phyloP scores from a whole-genome alignment of 2,797 vertebrate species.

The Melanotaenia boesemani region DNA sequence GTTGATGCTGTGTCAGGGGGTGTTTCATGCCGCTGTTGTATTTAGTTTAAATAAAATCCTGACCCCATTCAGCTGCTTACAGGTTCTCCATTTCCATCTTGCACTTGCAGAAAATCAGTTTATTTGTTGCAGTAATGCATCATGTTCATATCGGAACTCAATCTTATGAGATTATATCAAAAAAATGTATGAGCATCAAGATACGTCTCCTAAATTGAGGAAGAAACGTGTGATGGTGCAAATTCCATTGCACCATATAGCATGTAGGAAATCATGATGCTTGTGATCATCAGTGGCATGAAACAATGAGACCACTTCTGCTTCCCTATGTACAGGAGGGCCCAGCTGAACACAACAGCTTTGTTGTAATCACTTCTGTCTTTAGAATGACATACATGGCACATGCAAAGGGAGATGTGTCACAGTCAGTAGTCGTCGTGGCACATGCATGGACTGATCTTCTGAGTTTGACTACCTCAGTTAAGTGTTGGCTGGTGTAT shows the following conservation, averaged over 20 bases:
- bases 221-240: slow-evolving; percentile 57
- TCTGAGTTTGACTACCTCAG: slow-evolving; percentile 20
- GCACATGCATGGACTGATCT: slow-evolving; percentile 13
- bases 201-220: slow-evolving; percentile 38
- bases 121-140: not conserved
- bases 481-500: not conserved
- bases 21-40: slow-evolving; percentile 1
- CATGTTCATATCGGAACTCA: not conserved
- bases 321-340: slow-evolving; percentile 67
- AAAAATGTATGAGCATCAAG: slow-evolving; percentile 6
- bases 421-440: not conserved
- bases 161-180: not conserved
- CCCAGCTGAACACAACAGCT: slow-evolving; percentile 53
- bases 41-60: slow-evolving; percentile 4
- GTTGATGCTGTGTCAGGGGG: not conserved
- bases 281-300: slow-evolving; percentile 57
- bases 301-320: slow-evolving; percentile 75
- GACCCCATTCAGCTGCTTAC: not conserved
- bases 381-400: slow-evolving; percentile 51
- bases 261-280: slow-evolving; percentile 63
- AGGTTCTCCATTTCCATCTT: not conserved
- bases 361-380: slow-evolving; percentile 71
- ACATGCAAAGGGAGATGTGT: not conserved
- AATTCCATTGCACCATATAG: slow-evolving; percentile 68
- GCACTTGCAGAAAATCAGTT: not conserved